Percentiles rank a stretch among this genome's conserved stretches.
These are phyloP conservation scores for Drosophila mimetica DNA, from an alignment of 2,888 invertebrate genomes.

Conservation along the genomic window DNA sequence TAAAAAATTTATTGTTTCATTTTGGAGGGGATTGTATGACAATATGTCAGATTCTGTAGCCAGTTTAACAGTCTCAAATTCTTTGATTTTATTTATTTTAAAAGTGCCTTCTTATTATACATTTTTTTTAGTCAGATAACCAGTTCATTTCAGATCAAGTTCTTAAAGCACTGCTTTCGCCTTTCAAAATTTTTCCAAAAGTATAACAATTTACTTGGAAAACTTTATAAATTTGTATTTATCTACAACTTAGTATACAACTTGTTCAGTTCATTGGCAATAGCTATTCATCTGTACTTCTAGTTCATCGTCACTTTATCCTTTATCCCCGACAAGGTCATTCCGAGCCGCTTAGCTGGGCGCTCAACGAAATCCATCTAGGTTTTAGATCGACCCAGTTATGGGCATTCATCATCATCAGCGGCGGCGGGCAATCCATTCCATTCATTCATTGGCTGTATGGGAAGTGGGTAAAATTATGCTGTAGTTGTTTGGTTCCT, in stretches of 20 bases:
- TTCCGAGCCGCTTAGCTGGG: constrained; percentile 18
- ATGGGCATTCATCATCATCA: constrained; percentile 37
- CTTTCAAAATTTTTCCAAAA: not conserved
- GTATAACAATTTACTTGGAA: no score
- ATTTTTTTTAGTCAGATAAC: not conserved
- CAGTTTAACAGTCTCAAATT: no score
- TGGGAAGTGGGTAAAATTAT: constrained; percentile 24
- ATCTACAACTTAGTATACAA: not conserved
- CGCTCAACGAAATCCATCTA: constrained; percentile 23
- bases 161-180: no score
- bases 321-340: constrained; percentile 38
- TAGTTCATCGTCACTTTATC: constrained; percentile 12
- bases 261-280: constrained; percentile 24
- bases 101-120: not conserved
- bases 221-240: no score
- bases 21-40: not conserved
- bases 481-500: constrained; percentile 20
- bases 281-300: not conserved
- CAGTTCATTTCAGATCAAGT: no score
- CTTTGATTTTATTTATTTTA: not conserved
- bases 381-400: constrained; percentile 40
- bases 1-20: constrained; percentile 33
- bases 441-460: constrained; percentile 7
- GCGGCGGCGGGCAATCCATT: constrained; percentile 26
- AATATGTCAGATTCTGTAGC: no score